These are phyloP conservation scores for Mystacides longicornis DNA, from an alignment of 2,888 invertebrate genomes.

Conservation along the genomic window DNA sequence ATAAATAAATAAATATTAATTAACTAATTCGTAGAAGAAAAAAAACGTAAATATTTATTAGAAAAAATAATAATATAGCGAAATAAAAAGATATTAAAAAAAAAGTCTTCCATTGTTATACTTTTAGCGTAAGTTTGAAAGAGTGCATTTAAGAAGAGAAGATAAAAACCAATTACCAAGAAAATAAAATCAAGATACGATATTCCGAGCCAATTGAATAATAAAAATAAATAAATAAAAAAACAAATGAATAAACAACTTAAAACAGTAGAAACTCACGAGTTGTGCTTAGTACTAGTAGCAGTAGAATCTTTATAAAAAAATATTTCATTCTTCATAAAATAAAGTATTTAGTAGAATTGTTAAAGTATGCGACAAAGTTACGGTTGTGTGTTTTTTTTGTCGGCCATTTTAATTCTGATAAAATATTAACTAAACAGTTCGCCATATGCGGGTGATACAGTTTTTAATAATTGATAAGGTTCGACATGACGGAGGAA, in stretches of 20 bases:
- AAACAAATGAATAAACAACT: too few species aligned
- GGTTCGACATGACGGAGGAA: too few species aligned
- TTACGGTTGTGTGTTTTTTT: too few species aligned
- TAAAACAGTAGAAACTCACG: too few species aligned
- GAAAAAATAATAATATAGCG: background rate
- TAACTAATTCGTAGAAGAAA: background rate
- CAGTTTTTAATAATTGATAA: too few species aligned
- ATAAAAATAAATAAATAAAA: background rate
- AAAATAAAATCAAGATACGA: background rate
- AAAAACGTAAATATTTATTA: background rate
- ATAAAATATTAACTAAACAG: too few species aligned
- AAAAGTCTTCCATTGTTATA: constrained; percentile 26
- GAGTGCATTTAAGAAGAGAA: constrained; percentile 10
- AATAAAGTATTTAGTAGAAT: too few species aligned
- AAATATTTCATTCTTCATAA: too few species aligned
- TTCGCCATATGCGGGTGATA: too few species aligned
- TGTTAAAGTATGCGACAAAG: too few species aligned
- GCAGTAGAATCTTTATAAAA: background rate
- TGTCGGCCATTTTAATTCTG: too few species aligned
- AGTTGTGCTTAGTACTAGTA: background rate
- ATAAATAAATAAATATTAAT: background rate
- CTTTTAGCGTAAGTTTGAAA: constrained; percentile 24
- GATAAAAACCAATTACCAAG: constrained; percentile 6
- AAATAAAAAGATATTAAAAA: constrained; percentile 8
- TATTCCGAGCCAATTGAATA: constrained; percentile 21